Evolutionary conservation across 2,797 vertebrate genomes (phyloP).

Genomic region (Setipinna tenuifilis): DNA sequence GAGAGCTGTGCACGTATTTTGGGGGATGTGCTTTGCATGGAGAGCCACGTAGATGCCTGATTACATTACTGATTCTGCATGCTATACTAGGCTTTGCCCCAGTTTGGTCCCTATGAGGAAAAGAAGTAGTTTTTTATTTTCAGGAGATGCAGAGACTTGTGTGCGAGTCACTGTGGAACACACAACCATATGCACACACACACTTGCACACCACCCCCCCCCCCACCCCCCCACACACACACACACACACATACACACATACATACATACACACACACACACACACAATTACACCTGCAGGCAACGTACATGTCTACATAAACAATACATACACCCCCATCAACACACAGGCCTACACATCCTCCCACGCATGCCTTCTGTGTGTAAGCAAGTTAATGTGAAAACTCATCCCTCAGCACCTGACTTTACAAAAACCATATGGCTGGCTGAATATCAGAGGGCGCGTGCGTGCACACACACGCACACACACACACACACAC

Average conservation of each 20-base stretch:
- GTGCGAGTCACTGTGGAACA: neutral
- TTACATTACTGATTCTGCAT: neutral
- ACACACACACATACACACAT: neutral
- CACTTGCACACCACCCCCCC: no score
- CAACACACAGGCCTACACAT: neutral
- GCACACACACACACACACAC: no score
- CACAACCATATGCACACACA: neutral
- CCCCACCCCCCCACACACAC: neutral
- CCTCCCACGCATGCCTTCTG: neutral
- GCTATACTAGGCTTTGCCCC: neutral
- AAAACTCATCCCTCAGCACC: neutral
- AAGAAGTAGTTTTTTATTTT: neutral
- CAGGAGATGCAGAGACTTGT: neutral
- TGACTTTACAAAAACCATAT: conserved; percentile 3
- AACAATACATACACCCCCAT: neutral
- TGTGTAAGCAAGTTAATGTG: neutral
- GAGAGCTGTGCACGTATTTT: neutral
- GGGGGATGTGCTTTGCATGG: neutral
- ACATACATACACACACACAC: neutral
- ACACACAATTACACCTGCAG: neutral
- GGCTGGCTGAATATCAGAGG: neutral
- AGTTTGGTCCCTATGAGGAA: neutral
- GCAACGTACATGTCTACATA: neutral
- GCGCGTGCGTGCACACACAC: neutral
- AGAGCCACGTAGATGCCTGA: neutral